Evolutionary conservation across 1,140 invertebrate genomes (phyloP).

Genomic region (Drosophila leontia): DNA sequence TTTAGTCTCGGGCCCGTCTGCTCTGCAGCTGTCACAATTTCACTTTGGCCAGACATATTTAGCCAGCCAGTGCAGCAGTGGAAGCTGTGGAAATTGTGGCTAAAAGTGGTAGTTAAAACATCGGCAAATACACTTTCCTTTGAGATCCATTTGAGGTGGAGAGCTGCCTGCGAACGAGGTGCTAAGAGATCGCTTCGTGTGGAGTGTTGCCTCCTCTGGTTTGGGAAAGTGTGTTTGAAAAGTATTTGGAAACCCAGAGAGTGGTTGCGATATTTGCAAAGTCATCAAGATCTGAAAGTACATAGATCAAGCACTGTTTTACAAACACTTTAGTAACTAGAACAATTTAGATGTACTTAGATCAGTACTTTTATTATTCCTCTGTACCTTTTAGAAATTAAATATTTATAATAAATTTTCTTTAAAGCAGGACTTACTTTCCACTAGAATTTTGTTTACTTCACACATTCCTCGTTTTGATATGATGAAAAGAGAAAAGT

Average conservation of each 20-base stretch:
- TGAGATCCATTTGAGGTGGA: constrained; percentile 23
- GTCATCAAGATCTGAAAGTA: constrained; percentile 4
- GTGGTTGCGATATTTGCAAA: background rate
- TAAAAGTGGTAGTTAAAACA: constrained; percentile 41
- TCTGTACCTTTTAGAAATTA: background rate
- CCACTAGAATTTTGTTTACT: background rate
- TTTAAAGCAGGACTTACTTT: background rate
- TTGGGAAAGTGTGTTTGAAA: constrained; percentile 14
- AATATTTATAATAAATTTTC: background rate
- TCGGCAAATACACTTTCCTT: constrained; percentile 57
- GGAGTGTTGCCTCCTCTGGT: background rate
- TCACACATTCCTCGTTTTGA: constrained; percentile 2
- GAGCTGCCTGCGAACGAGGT: constrained; percentile 30
- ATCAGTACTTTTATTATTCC: too few relatives aligned
- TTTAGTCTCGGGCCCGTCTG: constrained; percentile 50
- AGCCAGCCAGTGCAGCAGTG: constrained; percentile 20
- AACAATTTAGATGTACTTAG: background rate
- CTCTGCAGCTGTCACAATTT: constrained; percentile 73
- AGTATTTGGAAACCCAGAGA: constrained; percentile 3
- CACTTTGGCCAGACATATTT: constrained; percentile 66
- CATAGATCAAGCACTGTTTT: background rate
- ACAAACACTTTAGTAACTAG: background rate
- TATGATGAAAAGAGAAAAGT: background rate
- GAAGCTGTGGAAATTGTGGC: constrained; percentile 1
- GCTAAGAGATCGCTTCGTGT: constrained; percentile 36